A percentile compares a stretch with the other conserved stretches of the same genome.
Evolutionary conservation across 2,113 vertebrate species (phyloP).

Genomic region (Tylochromis polylepis): DNA sequence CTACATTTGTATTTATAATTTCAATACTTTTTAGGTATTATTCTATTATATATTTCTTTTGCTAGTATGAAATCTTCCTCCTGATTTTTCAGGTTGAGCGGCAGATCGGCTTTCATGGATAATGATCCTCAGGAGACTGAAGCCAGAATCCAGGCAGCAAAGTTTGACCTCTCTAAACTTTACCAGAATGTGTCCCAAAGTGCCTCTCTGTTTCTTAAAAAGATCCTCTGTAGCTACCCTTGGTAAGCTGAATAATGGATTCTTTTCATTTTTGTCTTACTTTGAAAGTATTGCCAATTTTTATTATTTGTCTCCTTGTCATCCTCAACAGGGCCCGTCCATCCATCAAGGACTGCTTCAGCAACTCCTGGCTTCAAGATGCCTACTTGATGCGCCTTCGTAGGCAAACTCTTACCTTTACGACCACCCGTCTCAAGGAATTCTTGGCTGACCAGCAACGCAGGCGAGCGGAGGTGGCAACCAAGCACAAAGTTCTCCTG

Average conservation of each 20-base stretch:
- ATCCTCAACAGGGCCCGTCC: conserved; percentile 84
- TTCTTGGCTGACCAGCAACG: conserved; percentile 90
- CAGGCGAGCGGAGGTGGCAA: conserved; percentile 75
- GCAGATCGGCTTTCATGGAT: conserved; percentile 88
- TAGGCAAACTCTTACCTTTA: conserved; percentile 95
- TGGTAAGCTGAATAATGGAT: conserved; percentile 77
- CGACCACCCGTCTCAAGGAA: conserved; percentile 93
- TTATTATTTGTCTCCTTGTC: neutral
- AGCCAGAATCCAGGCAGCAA: conserved; percentile 85
- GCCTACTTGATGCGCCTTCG: conserved; percentile 96
- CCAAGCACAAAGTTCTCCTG: conserved; percentile 96
- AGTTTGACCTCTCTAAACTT: conserved; percentile 92
- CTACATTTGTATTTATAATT: neutral
- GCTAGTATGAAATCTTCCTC: neutral
- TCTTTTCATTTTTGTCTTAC: neutral
- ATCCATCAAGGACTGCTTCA: conserved; percentile 90
- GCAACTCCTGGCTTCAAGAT: conserved; percentile 94
- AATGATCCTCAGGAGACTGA: conserved; percentile 84
- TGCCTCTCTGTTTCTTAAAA: conserved; percentile 93
- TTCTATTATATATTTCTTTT: neutral
- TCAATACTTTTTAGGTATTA: neutral
- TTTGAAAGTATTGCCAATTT: neutral
- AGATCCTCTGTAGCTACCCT: conserved; percentile 90
- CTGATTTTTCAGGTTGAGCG: conserved; percentile 82
- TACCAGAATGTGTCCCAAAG: conserved; percentile 98